Conservation (phyloP, 2,113 vertebrate genomes). For the Oenanthe melanoleuca region DNA sequence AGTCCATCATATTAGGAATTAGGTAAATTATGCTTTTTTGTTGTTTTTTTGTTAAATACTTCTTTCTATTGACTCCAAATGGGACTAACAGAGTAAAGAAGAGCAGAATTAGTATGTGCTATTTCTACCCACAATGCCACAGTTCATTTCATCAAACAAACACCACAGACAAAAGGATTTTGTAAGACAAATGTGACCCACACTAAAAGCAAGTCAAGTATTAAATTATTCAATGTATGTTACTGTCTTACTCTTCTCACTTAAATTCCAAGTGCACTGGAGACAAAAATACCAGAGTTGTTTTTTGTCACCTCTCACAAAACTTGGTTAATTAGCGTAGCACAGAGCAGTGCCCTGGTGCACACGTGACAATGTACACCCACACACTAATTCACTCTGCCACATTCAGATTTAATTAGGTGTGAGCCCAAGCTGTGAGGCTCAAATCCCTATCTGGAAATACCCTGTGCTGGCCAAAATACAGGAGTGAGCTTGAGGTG, state of each 20-base stretch:
- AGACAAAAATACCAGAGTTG: constrained; percentile 33
- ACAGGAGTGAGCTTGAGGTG: neutral
- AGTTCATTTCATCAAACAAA: neutral
- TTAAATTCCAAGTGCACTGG: neutral
- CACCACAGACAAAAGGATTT: neutral
- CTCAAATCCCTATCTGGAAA: constrained; percentile 1
- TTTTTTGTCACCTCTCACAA: constrained; percentile 46
- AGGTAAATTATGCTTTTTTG: neutral
- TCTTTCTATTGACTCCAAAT: neutral
- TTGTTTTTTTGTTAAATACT: neutral
- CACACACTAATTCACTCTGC: constrained; percentile 24
- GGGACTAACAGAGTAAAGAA: neutral
- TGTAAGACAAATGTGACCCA: neutral
- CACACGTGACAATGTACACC: constrained; percentile 34
- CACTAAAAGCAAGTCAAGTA: neutral
- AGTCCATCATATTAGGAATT: neutral
- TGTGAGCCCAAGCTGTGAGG: constrained; percentile 1
- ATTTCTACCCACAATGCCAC: neutral
- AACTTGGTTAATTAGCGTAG: constrained; percentile 52
- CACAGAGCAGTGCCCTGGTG: neutral
- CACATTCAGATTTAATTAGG: constrained; percentile 52
- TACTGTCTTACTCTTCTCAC: constrained; percentile 11
- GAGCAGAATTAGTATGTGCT: neutral
- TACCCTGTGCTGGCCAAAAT: neutral
- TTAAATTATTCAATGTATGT: neutral